Conservation (phyloP, 35 echinoderm and acorn worm species). For the Eucidaris tribuloides region DNA sequence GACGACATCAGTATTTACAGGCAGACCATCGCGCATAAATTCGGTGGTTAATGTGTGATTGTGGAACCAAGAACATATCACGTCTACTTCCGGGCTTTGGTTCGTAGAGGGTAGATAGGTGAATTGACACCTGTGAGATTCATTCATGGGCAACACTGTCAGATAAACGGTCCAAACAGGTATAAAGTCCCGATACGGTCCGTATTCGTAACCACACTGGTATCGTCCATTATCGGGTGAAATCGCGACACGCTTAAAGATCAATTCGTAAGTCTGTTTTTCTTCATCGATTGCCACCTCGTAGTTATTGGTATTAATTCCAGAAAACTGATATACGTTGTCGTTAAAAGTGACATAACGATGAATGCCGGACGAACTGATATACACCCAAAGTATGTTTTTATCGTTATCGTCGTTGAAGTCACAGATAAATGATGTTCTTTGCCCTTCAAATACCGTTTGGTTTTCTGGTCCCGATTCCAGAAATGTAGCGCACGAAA, state of each 20-base stretch:
- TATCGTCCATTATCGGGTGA: background rate
- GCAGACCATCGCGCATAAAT: background rate
- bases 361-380: background rate
- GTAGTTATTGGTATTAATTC: background rate
- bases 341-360: background rate
- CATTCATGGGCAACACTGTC: background rate
- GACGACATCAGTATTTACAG: background rate
- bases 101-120: background rate
- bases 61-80: background rate
- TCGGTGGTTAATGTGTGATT: background rate
- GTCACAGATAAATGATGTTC: background rate
- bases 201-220: slow-evolving; percentile 1
- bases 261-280: background rate
- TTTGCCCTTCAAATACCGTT: slow-evolving; percentile 2
- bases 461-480: background rate
- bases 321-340: background rate
- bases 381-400: background rate
- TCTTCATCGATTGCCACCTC: slow-evolving; percentile 2
- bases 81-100: background rate
- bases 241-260: background rate
- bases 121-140: background rate
- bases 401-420: slow-evolving; percentile 5
- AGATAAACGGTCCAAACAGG: background rate
- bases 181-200: background rate
- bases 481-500: background rate